Evolutionary conservation across 2,113 vertebrate species (phyloP).

Genomic region (Oreotragus oreotragus): DNA sequence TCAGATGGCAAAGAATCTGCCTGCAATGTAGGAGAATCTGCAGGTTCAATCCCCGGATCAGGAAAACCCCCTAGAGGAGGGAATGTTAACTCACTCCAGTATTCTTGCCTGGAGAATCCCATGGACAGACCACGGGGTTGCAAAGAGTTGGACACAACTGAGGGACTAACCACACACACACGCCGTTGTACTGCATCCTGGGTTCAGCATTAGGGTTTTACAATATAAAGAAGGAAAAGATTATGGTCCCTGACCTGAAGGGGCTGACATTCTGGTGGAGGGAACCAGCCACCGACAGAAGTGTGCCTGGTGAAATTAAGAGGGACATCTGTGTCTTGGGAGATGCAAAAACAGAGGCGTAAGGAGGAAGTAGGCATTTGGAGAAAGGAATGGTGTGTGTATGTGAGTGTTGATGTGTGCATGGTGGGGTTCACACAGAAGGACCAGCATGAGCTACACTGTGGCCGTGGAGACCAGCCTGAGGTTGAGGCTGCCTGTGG

Average conservation of each 20-base stretch:
- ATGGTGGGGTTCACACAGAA: neutral
- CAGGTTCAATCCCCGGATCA: neutral
- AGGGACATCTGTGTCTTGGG: neutral
- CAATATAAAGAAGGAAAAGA: neutral
- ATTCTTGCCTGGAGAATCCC: neutral
- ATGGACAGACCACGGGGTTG: neutral
- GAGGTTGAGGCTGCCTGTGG: neutral
- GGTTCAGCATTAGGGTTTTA: neutral
- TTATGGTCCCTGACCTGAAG: neutral
- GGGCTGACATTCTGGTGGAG: neutral
- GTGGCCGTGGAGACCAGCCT: accelerated
- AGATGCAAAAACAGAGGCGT: too few species aligned
- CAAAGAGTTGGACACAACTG: neutral
- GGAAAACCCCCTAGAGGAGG: neutral
- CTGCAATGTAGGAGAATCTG: neutral
- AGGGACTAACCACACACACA: neutral
- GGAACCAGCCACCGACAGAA: neutral
- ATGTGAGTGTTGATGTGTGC: neutral
- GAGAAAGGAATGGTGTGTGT: neutral
- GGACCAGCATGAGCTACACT: neutral
- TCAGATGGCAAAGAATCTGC: neutral
- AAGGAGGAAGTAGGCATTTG: neutral
- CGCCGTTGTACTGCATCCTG: neutral
- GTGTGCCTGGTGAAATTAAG: neutral
- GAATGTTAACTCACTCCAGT: neutral